A percentile compares a stretch with the other conserved stretches of the same genome.
phyloP scores from a whole-genome alignment of 2,113 vertebrate species.

The Machaerirhynchus nigripectus region DNA sequence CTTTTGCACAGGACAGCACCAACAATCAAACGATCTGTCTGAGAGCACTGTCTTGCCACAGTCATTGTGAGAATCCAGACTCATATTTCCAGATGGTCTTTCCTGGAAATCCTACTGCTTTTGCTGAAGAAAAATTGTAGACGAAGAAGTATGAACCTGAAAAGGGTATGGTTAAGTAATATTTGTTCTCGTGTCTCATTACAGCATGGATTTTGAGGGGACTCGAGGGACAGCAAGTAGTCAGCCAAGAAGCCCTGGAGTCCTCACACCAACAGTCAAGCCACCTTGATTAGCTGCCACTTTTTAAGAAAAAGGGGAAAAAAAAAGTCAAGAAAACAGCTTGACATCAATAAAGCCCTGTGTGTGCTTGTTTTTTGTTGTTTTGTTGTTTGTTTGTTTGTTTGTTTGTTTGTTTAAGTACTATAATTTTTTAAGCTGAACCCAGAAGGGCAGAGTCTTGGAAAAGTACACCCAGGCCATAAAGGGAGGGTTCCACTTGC shows the following conservation, averaged over 20 bases:
- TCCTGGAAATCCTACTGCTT: neutral
- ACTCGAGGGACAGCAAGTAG: neutral
- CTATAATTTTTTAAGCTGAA: neutral
- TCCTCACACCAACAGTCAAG: neutral
- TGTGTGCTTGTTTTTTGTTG: fast-evolving
- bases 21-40: neutral
- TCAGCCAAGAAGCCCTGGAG: neutral
- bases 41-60: fast-evolving
- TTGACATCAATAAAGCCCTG: neutral
- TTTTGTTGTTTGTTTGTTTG: neutral
- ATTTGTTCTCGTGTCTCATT: neutral
- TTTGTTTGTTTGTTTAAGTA: too few relatives aligned
- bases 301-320: neutral
- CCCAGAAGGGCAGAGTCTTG: neutral
- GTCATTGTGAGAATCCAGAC: neutral
- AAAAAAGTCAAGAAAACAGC: neutral
- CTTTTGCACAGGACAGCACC: neutral
- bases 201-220: neutral
- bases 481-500: neutral
- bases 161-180: neutral
- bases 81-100: neutral
- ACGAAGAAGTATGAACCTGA: neutral
- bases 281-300: fast-evolving
- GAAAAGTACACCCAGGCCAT: neutral
- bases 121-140: neutral